These are phyloP conservation scores for Anhinga anhinga DNA, from an alignment of 2,113 vertebrate genomes.

Conservation along the genomic window DNA sequence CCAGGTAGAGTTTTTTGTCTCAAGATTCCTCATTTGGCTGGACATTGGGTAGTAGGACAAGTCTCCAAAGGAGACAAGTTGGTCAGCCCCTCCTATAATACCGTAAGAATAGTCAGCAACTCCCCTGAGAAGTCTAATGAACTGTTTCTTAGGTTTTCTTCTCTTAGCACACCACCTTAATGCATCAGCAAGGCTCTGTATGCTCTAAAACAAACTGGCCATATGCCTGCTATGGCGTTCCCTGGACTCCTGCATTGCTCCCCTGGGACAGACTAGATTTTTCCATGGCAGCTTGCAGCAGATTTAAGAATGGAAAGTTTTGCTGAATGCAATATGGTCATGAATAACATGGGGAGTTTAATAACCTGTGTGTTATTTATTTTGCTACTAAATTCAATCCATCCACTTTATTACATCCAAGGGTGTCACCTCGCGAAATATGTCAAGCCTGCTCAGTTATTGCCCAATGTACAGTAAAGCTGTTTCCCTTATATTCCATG, in stretches of 20 bases:
- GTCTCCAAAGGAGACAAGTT: background rate
- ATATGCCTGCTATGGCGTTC: background rate
- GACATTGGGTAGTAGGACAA: background rate
- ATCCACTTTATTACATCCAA: slow-evolving; percentile 36
- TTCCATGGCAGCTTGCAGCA: background rate
- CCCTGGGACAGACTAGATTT: background rate
- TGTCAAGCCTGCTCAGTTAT: slow-evolving; percentile 20
- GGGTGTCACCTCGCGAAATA: slow-evolving; percentile 34
- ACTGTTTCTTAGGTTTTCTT: background rate
- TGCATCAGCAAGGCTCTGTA: background rate
- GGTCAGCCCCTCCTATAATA: background rate
- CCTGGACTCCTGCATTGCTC: background rate
- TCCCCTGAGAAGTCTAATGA: background rate
- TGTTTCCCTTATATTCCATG: background rate
- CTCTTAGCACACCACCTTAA: background rate
- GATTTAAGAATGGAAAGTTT: slow-evolving; percentile 30
- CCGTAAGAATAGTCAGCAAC: background rate
- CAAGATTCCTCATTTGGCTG: background rate
- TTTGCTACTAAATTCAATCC: slow-evolving; percentile 46
- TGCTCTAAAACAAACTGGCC: background rate
- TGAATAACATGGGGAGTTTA: slow-evolving; percentile 28
- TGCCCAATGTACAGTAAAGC: background rate
- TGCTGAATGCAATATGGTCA: slow-evolving; percentile 39
- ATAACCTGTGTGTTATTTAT: slow-evolving; percentile 50
- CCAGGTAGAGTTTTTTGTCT: background rate